phyloP scores from a whole-genome alignment of 2,113 vertebrate species.

The Oxyura jamaicensis region DNA sequence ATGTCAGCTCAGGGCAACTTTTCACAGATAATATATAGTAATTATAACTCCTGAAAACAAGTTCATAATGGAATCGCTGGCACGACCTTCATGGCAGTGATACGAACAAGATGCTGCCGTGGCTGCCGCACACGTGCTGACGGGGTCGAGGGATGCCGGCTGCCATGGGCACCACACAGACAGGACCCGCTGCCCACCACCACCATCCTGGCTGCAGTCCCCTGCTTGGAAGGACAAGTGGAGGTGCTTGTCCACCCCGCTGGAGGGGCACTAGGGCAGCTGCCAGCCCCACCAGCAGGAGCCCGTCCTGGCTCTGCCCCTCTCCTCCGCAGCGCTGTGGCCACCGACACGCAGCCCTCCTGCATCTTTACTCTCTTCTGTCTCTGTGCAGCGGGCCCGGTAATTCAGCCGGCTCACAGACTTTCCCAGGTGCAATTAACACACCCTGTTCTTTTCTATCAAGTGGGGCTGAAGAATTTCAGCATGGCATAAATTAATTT shows the following conservation, averaged over 20 bases:
- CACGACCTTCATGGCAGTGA: accelerated
- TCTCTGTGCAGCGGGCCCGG: background rate
- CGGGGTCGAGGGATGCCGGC: background rate
- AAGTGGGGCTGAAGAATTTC: background rate
- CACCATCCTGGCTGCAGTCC: no score
- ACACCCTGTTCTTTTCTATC: background rate
- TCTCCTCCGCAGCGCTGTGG: background rate
- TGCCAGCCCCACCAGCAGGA: background rate
- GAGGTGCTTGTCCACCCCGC: no score
- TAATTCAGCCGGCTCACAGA: background rate
- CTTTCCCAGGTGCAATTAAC: background rate
- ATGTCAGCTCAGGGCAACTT: background rate
- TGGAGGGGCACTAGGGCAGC: no score
- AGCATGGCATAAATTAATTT: background rate
- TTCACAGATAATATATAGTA: background rate
- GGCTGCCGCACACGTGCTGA: background rate
- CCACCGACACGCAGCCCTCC: background rate
- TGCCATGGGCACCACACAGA: no score
- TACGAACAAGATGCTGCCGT: background rate
- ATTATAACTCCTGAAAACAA: conserved; percentile 6
- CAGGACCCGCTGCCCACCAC: no score
- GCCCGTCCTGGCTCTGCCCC: background rate
- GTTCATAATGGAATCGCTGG: background rate
- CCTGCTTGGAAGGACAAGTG: no score
- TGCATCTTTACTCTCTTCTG: background rate